Conservation (phyloP, 2,113 vertebrate genomes). For the Sapayoa aenigma region DNA sequence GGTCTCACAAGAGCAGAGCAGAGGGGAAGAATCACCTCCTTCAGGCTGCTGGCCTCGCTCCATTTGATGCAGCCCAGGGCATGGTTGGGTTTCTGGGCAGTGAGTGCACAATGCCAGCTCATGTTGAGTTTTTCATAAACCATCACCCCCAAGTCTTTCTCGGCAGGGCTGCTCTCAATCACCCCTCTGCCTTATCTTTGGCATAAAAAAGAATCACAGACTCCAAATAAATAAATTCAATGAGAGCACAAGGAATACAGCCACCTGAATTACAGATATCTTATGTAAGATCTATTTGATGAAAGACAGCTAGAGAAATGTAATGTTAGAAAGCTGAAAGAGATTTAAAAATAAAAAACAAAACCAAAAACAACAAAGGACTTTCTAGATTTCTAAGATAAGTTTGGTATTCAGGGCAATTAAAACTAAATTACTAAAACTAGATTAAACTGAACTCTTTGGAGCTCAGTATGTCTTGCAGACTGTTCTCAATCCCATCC, state of each 20-base stretch:
- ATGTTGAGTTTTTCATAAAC: not conserved
- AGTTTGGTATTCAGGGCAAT: conserved; percentile 48
- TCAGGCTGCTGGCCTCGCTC: not conserved
- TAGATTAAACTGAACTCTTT: conserved; percentile 41
- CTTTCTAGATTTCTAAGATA: not conserved
- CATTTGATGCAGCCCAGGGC: not conserved
- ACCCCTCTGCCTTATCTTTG: not conserved
- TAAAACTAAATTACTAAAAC: conserved; percentile 44
- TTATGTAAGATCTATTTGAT: not conserved
- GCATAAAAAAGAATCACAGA: not conserved
- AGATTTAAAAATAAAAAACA: no score
- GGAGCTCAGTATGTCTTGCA: conserved; percentile 16
- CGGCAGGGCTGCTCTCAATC: not conserved
- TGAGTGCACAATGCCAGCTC: not conserved
- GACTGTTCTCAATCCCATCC: not conserved
- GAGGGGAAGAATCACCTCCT: not conserved
- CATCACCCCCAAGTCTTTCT: not conserved
- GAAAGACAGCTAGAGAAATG: not conserved
- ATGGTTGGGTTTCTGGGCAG: not conserved
- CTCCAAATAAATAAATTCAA: not conserved
- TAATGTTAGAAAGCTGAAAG: not conserved
- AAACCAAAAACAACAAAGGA: conserved; percentile 3
- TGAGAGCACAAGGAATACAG: not conserved
- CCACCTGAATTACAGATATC: not conserved
- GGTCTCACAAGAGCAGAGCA: not conserved